Evolutionary conservation across 2,113 vertebrate genomes (phyloP), one percentile per base, ranked within the genome.

Genomic region (Tupaia tana): DNA sequence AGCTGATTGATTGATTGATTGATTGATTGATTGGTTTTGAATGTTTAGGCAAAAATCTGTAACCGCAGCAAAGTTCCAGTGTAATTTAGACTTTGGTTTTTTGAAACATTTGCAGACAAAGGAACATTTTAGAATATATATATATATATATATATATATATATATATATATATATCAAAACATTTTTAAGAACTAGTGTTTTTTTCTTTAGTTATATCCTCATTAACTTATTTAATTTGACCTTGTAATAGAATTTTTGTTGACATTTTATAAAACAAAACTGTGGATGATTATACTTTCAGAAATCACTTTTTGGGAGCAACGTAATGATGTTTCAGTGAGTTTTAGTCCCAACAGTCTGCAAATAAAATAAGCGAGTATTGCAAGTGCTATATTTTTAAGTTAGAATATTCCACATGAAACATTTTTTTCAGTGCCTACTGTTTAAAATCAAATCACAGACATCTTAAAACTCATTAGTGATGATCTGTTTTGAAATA

Each of bases 401-500:
- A 86, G 25, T 89, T 78, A 58, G 18, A 54, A 58, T 80, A 83
- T 88, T 90, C 13, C n/a, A 75, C 43, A 56, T 31, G 67, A 93
- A 96, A 94, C n/a, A 85, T 34, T 78, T 0, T 75, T 96, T 97
- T 97, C 85, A 88, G 91, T 97, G 1, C 0, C 85, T 94, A 22
- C 90, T 97, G 85, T 95, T 90, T 96, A 74, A 95, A 91, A 94
- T 52, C 91, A 96, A 83, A 94, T 96, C n/a, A 93, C 71, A 97
- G 29, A 58, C 25, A 43, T 91, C 86, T 75, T 95, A 94, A 92
- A 96, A n/a, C 43, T 95, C 71, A 24, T 83, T 94, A 90, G 86
- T 43, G 92, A 27, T n/a, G 1, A 91, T 84, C 56, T 90, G 15
- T 69, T 92, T 96, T 95, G 80, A 84, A 89, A 89, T 93, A 85